Evolutionary conservation across 1,140 invertebrate species (phyloP), one percentile per base, ranked within the genome.

Genomic region (Papilio machaon): DNA sequence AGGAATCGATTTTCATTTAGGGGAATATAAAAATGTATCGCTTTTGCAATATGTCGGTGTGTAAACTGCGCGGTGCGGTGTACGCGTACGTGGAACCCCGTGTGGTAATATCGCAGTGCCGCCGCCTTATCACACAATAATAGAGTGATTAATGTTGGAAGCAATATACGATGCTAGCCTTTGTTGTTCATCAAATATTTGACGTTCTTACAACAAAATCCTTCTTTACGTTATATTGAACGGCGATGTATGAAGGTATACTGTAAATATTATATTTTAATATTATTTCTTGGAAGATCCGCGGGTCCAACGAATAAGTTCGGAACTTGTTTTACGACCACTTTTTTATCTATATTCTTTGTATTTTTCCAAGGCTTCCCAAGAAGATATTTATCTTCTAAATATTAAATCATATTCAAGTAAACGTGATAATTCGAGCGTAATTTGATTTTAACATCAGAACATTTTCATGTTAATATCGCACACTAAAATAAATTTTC

Each of bases 141-240:
- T 67, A 67, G 64, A 67, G 64, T 67, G 64, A 67, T 67, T 67
- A 67, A 67, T 67, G 64, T 67, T 67, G 64, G 64, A 67, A 67
- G 64, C 64, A 67, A 67, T 67, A 67, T 67, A 67, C 64, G 64
- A 67, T 67, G 64, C 64, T 35, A 11, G 64, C 64, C 64, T 67
- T 67, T 67, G 64, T 67, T 67, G 64, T 67, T 35, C 64, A 67
- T 67, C 64, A 67, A 67, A 67, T 67, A 67, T 67, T 67, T 67
- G 64, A 30, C 64, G 64, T 67, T 67, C 64, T 67, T 67, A 67
- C 64, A 67, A 67, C 64, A 67, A 67, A 67, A 67, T 67, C 64
- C 64, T 67, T 35, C 64, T 67, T 35, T 67, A 30, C 64, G 64
- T 67, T 35, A 67, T 35, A 67, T 67, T 67, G 64, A 67, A 67